These are phyloP conservation scores for Drosophila hydei DNA, from an alignment of 1,140 invertebrate species.

Conservation along the genomic window DNA sequence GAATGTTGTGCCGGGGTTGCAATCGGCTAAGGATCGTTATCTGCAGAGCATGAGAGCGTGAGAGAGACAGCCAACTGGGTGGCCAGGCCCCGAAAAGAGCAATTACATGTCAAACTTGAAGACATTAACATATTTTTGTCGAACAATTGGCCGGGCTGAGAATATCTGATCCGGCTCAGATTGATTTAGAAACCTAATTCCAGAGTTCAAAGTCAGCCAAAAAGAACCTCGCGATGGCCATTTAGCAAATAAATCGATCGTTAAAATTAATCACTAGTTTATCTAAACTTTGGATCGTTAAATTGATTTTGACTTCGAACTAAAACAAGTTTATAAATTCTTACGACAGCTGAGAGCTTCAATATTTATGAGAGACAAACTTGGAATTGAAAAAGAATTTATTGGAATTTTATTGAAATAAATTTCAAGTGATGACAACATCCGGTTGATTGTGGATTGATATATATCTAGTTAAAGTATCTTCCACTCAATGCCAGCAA, in stretches of 20 bases:
- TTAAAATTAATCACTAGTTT: neutral
- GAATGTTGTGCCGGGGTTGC: slow-evolving; percentile 26
- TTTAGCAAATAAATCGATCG: neutral
- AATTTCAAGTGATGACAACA: too few species aligned
- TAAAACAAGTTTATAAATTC: neutral
- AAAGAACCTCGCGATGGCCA: neutral
- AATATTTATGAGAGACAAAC: too few species aligned
- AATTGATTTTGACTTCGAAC: neutral
- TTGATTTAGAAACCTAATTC: neutral
- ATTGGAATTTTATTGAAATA: too few species aligned
- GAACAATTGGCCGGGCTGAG: too few species aligned
- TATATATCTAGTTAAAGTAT: too few species aligned
- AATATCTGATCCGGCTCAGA: neutral
- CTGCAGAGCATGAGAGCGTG: slow-evolving; percentile 30
- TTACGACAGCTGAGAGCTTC: neutral
- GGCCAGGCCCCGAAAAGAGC: neutral
- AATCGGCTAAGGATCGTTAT: slow-evolving; percentile 25
- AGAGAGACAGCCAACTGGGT: slow-evolving; percentile 25
- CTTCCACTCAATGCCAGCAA: too few species aligned
- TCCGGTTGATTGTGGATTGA: too few species aligned
- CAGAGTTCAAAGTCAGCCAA: neutral
- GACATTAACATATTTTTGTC: neutral
- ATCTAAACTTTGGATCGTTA: neutral
- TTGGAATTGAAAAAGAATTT: too few species aligned
- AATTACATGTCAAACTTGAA: neutral